Evolutionary conservation across 2,888 invertebrate genomes (phyloP), one percentile per base, ranked within the genome.

Genomic region (Chrysolina americana): DNA sequence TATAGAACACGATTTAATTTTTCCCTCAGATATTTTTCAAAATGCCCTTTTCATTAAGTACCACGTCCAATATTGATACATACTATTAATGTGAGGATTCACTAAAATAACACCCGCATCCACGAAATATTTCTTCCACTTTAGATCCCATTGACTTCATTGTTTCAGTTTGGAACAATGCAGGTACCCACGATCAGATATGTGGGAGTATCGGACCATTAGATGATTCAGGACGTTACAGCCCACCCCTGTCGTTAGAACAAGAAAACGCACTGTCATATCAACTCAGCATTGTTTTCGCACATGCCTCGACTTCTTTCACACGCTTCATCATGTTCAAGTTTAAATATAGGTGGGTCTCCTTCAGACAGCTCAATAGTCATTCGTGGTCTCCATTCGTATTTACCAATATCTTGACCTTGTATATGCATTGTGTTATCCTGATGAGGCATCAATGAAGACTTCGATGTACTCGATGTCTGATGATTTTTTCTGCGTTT

Each of bases 281-380:
- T 82, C 71, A 66, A 73, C 66, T 73, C 66, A 15, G 79, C 78
- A 82, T 83, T 83, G 83, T 84, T 83, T 84, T 83, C 84, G 84
- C 84, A 83, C 82, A 83, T 78, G 77, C 79, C 78, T 77, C 76
- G 76, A 77, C 76, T 78, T 80, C 80, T 81, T 84, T 84, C 84
- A 84, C 84, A 84, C 84, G 84, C 81, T 83, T 79, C 82, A 79
- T 78, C 81, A 79, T 81, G 79, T 81, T 78, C 80, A 70, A 81
- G 80, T 82, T 81, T 81, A 84, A 84, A 84, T 83, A 83, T 82
- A 82, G 84, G 84, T 83, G 83, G 83, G 83, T 81, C 83, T 77
- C 80, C 80, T 81, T 79, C 82, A 82, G 84, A 84, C 83, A 83
- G 81, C 79, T 83, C 79, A 82, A 84, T 83, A 73, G 81, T 73